These are phyloP conservation scores for Dicycla oo DNA, from an alignment of 2,888 invertebrate genomes.

Conservation along the genomic window DNA sequence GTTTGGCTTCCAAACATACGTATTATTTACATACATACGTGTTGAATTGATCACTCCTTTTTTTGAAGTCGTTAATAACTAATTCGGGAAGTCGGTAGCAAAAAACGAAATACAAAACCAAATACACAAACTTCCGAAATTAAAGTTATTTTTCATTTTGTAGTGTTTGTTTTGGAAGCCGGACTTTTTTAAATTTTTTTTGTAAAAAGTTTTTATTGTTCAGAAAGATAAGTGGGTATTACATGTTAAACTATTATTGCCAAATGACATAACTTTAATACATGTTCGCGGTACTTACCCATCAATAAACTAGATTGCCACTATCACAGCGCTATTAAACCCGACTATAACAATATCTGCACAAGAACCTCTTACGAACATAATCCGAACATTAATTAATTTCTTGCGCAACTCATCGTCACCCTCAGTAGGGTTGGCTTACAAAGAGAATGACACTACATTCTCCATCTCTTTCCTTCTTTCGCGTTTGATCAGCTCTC, in stretches of 20 bases:
- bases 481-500: neutral
- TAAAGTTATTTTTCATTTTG: too few species aligned
- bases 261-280: neutral
- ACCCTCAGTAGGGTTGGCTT: constrained; percentile 61
- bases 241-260: neutral
- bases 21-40: too few species aligned
- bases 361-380: constrained; percentile 52
- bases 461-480: constrained; percentile 22
- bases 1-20: too few species aligned
- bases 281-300: neutral
- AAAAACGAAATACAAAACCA: too few species aligned
- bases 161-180: too few species aligned
- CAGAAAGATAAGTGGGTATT: neutral
- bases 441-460: constrained; percentile 55
- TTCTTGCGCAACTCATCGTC: constrained; percentile 62
- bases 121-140: too few species aligned
- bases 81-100: too few species aligned
- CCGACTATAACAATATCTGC: constrained; percentile 47
- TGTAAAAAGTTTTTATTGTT: neutral
- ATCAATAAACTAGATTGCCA: constrained; percentile 49
- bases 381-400: constrained; percentile 66
- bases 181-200: too few species aligned
- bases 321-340: constrained; percentile 42
- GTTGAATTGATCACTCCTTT: too few species aligned
- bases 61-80: too few species aligned